Percentiles rank a stretch among this genome's conserved stretches.
Evolutionary conservation across 1,140 invertebrate genomes (phyloP).

Genomic region (Hirudo medicinalis): DNA sequence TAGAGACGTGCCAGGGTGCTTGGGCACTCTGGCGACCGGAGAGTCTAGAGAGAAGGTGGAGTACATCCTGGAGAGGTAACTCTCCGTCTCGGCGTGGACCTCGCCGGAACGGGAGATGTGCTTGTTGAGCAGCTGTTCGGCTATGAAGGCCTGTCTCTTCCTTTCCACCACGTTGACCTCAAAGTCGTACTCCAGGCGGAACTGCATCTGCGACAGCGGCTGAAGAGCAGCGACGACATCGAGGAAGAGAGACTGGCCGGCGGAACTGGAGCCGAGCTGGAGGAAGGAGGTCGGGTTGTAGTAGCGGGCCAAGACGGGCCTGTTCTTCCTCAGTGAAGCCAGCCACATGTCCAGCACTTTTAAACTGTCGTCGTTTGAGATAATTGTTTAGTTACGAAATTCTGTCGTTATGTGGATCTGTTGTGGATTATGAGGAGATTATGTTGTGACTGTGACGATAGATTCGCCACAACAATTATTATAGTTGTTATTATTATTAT

Average conservation of each 20-base stretch:
- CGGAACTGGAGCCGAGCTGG: slow-evolving; percentile 43
- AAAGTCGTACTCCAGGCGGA: slow-evolving; percentile 63
- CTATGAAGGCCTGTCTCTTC: neutral
- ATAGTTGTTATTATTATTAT: neutral
- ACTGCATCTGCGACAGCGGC: slow-evolving; percentile 57
- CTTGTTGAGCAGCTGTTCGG: slow-evolving; percentile 18
- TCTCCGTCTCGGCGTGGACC: neutral
- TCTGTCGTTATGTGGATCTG: no score
- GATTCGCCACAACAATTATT: neutral
- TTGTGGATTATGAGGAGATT: no score
- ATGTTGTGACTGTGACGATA: no score
- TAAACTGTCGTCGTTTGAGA: slow-evolving; percentile 45
- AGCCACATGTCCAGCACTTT: slow-evolving; percentile 68
- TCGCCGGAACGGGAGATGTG: slow-evolving; percentile 6
- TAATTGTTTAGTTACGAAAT: neutral
- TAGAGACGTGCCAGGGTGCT: neutral
- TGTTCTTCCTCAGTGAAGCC: slow-evolving; percentile 60
- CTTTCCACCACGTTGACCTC: slow-evolving; percentile 30
- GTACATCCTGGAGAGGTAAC: neutral
- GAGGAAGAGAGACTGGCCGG: slow-evolving; percentile 48
- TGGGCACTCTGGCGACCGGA: neutral
- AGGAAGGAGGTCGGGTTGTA: slow-evolving; percentile 55
- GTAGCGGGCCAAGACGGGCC: slow-evolving; percentile 62
- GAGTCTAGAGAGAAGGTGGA: neutral
- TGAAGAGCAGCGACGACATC: slow-evolving; percentile 56